Evolutionary conservation across 2,797 vertebrate genomes (phyloP).

Genomic region (Mus minutoides): DNA sequence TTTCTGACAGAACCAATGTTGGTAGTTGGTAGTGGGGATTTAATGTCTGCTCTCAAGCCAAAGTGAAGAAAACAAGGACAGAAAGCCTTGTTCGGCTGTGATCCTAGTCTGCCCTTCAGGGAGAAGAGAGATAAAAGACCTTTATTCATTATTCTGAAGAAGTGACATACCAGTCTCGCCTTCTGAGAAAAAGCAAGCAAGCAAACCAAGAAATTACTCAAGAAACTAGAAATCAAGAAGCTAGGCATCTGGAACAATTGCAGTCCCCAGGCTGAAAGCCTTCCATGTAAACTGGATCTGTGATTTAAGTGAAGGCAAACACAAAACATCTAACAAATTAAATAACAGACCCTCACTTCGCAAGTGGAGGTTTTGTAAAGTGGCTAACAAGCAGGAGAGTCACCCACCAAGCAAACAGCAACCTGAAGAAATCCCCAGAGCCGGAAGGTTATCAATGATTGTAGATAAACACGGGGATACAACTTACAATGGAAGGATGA

Average conservation of each 20-base stretch:
- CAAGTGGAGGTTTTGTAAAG: background rate
- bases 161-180: slow-evolving; percentile 26
- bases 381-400: background rate
- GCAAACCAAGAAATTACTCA: background rate
- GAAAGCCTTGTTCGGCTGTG: background rate
- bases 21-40: slow-evolving; percentile 9
- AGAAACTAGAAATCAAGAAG: slow-evolving; percentile 42
- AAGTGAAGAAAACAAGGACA: slow-evolving; percentile 44
- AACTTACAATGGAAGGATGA: background rate
- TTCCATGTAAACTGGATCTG: background rate
- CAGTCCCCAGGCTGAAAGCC: background rate
- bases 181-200: background rate
- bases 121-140: slow-evolving; percentile 4
- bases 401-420: background rate
- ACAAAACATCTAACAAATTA: background rate
- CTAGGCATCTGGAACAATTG: background rate
- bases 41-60: background rate
- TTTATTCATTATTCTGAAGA: slow-evolving; percentile 25
- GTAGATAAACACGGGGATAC: background rate
- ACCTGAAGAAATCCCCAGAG: slow-evolving; percentile 8
- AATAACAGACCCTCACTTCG: background rate
- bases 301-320: background rate
- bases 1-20: background rate
- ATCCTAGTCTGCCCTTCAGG: background rate
- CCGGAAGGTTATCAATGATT: background rate